A percentile compares a stretch with the other conserved stretches of the same genome.
These are phyloP conservation scores for Lordiphosa andalusiaca DNA, from an alignment of 2,888 invertebrate species.

Conservation along the genomic window DNA sequence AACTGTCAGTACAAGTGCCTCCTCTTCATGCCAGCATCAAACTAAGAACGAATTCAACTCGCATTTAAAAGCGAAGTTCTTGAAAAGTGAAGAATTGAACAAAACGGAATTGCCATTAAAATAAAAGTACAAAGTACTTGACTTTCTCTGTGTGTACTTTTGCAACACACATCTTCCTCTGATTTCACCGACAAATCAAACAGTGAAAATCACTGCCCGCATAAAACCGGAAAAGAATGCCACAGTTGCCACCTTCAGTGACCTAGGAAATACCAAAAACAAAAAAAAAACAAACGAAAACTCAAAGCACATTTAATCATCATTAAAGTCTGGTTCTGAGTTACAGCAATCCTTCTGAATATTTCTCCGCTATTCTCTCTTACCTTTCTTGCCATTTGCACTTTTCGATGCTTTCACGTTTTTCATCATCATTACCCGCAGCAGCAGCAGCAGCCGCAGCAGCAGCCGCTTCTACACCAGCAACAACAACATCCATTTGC, in stretches of 20 bases:
- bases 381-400: conserved; percentile 70
- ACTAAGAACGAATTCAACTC: no score
- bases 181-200: conserved; percentile 40
- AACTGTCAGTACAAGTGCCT: no score
- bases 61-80: no score
- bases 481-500: conserved; percentile 40
- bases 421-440: conserved; percentile 74
- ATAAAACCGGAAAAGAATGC: conserved; percentile 35
- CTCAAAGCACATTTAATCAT: conserved; percentile 68
- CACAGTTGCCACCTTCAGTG: conserved; percentile 17
- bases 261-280: conserved; percentile 20
- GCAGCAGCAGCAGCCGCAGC: conserved; percentile 40
- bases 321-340: conserved; percentile 54
- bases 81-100: no score
- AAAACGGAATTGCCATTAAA: no score
- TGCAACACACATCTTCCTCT: conserved; percentile 4
- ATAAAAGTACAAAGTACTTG: no score
- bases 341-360: conserved; percentile 56
- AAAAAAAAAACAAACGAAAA: conserved; percentile 7
- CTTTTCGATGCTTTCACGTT: conserved; percentile 76
- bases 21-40: no score
- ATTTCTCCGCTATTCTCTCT: conserved; percentile 13
- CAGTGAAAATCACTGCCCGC: conserved; percentile 17
- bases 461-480: conserved; percentile 27
- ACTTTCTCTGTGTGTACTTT: background rate